Evolutionary conservation across 2,113 vertebrate genomes (phyloP), one percentile per base, ranked within the genome.

Genomic region (Mirounga angustirostris): DNA sequence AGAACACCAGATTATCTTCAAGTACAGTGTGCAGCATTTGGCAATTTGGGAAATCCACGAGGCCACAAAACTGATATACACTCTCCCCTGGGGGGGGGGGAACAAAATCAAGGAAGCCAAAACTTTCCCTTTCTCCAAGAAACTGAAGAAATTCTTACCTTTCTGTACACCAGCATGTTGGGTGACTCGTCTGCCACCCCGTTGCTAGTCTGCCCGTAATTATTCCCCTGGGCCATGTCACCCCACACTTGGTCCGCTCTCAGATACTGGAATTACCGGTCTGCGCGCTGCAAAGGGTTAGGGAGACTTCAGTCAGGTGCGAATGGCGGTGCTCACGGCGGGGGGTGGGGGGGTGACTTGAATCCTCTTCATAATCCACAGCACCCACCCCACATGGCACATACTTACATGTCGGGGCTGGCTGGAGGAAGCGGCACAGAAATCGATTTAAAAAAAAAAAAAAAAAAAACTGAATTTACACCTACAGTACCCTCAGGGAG

Each of bases 141-240:
- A 76, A 96, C 76, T 50, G 22, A 85, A 92, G 54, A 91, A 69
- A 91, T n/a, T 56, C 99, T 99, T 99, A 99, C 99, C 99, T 99
- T 99, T 99, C 99, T 99, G 98, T 99, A 99, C 95, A 99, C 99
- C 98, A 99, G 99, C 99, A 99, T 99, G 98, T 99, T 99, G 96
- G 99, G 99, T 65, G 99, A 99, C 98, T 99, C 99, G 93, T 99
- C 99, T 28, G 99, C 99, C 97, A 99, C 99, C 98, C 99, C 99
- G 43, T 99, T 99, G 99, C 99, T 99, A 98, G 99, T 99, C 98
- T 99, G 99, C 85, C 99, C 99, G 82, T 99, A 99, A 97, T 99
- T 99, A 99, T 99, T 99, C 99, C 99, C 99, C 98, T 99, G 99
- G 98, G 99, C 99, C 99, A 99, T 99, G 99, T 98, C 99, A 98